Conservation (phyloP, 1,140 invertebrate genomes). For the Brachionus calyciflorus region DNA sequence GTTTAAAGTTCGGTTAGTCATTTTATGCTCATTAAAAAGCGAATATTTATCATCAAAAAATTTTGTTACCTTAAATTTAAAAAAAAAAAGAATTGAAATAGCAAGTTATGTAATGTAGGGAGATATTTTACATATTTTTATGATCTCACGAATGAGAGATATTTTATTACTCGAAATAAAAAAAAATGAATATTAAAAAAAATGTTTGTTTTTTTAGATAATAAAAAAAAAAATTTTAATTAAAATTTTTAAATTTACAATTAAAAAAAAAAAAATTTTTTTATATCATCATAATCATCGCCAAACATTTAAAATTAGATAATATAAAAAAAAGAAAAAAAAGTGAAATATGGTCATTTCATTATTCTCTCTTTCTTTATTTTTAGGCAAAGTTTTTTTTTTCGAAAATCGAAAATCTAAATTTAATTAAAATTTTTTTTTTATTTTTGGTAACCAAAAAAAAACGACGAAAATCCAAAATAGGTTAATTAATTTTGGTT, state of each 20-base stretch:
- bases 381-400: background rate
- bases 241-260: too few species aligned
- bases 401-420: background rate
- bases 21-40: constrained; percentile 26
- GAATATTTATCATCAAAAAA: constrained; percentile 44
- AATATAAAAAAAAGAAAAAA: too few species aligned
- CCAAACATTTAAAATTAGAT: too few species aligned
- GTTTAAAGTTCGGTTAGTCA: background rate
- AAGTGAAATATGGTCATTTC: too few species aligned
- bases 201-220: constrained; percentile 22
- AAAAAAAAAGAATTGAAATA: constrained; percentile 18
- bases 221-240: background rate
- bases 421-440: constrained; percentile 24
- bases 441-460: background rate
- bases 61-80: constrained; percentile 42
- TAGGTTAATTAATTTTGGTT: constrained; percentile 38
- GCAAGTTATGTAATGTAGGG: constrained; percentile 22
- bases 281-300: too few species aligned
- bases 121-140: constrained; percentile 40
- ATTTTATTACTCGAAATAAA: background rate
- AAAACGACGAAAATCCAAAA: background rate
- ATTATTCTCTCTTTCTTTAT: too few species aligned
- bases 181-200: constrained; percentile 7
- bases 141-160: constrained; percentile 4
- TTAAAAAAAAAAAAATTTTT: too few species aligned